A percentile compares a stretch with the other conserved stretches of the same genome.
Conservation (phyloP, 2,797 vertebrate species). For the Sebastes flavidus region DNA sequence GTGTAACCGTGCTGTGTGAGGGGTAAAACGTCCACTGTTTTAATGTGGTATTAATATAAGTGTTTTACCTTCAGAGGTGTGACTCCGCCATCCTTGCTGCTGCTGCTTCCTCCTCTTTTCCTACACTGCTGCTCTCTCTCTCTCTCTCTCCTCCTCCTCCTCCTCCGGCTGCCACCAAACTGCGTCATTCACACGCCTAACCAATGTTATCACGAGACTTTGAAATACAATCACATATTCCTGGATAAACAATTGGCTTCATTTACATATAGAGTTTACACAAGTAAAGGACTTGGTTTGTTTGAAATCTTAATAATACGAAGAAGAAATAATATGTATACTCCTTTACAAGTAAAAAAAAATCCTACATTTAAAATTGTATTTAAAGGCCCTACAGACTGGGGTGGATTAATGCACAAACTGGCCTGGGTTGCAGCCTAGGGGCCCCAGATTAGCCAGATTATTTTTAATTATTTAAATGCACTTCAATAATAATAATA, state of each 20-base stretch:
- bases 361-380: no score
- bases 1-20: background rate
- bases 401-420: no score
- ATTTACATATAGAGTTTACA: background rate
- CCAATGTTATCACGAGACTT: slow-evolving; percentile 80
- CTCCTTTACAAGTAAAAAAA: background rate
- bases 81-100: slow-evolving; percentile 83
- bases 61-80: slow-evolving; percentile 87
- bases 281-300: background rate
- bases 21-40: slow-evolving; percentile 15
- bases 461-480: no score
- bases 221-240: slow-evolving; percentile 45
- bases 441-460: no score
- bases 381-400: no score
- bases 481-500: no score
- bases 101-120: slow-evolving; percentile 83
- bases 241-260: background rate
- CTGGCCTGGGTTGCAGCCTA: no score
- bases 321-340: background rate
- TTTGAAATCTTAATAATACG: no score
- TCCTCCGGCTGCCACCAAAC: slow-evolving; percentile 68
- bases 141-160: background rate
- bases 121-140: slow-evolving; percentile 72
- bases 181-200: slow-evolving; percentile 79
- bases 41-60: slow-evolving; percentile 67